phyloP scores from a whole-genome alignment of 1,140 invertebrate genomes.

The Zophobas morio region DNA sequence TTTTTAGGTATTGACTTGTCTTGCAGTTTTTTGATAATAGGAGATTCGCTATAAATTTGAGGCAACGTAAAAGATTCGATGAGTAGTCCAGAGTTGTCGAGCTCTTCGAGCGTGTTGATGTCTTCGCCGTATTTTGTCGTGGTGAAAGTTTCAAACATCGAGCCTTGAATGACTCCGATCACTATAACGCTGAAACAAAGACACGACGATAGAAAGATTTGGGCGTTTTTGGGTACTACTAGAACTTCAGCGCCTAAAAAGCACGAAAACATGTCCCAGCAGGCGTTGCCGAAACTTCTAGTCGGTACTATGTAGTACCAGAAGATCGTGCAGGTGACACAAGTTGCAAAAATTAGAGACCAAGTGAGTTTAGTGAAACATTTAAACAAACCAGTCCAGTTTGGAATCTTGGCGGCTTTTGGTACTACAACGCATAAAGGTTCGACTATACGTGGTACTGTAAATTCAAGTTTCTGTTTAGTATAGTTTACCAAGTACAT shows the following conservation, averaged over 20 bases:
- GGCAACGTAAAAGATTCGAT: slow-evolving; percentile 25
- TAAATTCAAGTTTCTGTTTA: neutral
- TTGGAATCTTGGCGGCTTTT: neutral
- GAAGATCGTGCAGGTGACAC: neutral
- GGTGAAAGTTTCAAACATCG: neutral
- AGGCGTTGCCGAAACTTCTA: neutral
- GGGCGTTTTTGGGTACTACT: neutral
- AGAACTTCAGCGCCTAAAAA: neutral
- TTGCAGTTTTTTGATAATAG: slow-evolving; percentile 14
- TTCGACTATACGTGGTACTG: neutral
- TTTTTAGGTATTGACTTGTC: neutral
- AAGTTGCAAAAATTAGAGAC: neutral
- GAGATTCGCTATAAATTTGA: neutral
- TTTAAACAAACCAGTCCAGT: neutral
- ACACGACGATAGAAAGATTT: neutral
- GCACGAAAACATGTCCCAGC: neutral
- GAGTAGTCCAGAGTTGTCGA: slow-evolving; percentile 23
- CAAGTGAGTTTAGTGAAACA: neutral
- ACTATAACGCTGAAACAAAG: neutral
- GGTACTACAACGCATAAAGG: neutral
- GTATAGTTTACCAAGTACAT: neutral
- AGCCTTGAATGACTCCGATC: neutral
- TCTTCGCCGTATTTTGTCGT: slow-evolving; percentile 30
- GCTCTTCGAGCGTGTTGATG: slow-evolving; percentile 47
- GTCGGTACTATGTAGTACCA: neutral